Conservation (phyloP, 2,888 invertebrate genomes). For the Glyphotaelius pellucidus region DNA sequence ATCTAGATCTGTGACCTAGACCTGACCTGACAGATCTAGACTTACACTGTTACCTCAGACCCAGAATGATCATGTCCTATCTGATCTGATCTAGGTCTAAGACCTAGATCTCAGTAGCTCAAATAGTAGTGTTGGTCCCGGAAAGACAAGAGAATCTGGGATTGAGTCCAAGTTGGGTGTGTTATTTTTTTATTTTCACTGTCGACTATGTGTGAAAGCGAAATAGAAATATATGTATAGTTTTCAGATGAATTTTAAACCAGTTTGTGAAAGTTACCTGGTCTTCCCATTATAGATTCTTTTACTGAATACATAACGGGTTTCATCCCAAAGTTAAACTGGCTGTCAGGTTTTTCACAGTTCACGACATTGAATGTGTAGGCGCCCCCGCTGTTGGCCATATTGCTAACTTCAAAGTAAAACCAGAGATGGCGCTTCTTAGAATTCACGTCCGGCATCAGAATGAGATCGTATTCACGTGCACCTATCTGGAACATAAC, state of each 20-base stretch:
- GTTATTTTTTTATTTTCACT: too few species aligned
- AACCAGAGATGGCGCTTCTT: conserved; percentile 91
- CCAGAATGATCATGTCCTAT: too few species aligned
- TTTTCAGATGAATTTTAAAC: neutral
- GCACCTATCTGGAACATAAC: conserved; percentile 79
- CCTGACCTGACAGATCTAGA: too few species aligned
- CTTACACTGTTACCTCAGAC: too few species aligned
- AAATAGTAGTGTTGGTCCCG: too few species aligned
- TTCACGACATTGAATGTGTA: conserved; percentile 93
- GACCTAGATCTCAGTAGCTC: too few species aligned
- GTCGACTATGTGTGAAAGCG: neutral
- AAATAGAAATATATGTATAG: neutral
- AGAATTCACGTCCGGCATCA: conserved; percentile 90
- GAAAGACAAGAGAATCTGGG: too few species aligned
- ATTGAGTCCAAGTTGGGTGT: too few species aligned
- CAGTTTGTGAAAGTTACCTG: conserved; percentile 70
- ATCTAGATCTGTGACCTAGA: too few species aligned
- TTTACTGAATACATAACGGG: conserved; percentile 91
- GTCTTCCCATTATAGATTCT: conserved; percentile 79
- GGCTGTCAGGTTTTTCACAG: conserved; percentile 91
- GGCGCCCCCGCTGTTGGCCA: conserved; percentile 80
- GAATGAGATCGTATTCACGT: conserved; percentile 88
- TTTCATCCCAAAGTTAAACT: conserved; percentile 93
- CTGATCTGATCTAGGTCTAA: too few species aligned
- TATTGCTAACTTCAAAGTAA: conserved; percentile 91